Conservation (phyloP, 1,140 invertebrate species). For the Atta texana region DNA sequence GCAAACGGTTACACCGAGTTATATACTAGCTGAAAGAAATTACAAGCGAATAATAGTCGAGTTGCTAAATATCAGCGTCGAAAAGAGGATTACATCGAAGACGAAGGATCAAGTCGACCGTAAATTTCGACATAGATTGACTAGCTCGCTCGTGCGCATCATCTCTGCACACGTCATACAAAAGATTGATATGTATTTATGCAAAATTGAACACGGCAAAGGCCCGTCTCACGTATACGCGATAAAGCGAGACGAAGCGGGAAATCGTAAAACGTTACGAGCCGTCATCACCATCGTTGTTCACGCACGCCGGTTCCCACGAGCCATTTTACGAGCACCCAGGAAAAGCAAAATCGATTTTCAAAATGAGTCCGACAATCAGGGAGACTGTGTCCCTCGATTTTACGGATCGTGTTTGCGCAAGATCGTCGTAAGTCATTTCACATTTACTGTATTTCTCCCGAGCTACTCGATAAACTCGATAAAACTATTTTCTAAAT, state of each 20-base stretch:
- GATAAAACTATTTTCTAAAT: slow-evolving; percentile 12
- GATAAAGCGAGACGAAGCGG: slow-evolving; percentile 20
- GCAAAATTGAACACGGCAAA: slow-evolving; percentile 36
- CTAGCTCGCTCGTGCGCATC: slow-evolving; percentile 6
- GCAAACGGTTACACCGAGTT: slow-evolving; percentile 12
- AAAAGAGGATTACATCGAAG: slow-evolving; percentile 50
- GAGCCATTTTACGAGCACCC: slow-evolving; percentile 48
- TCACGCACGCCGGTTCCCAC: background rate
- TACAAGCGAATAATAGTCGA: slow-evolving; percentile 26
- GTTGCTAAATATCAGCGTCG: slow-evolving; percentile 23
- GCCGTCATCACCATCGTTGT: slow-evolving; percentile 11
- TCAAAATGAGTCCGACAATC: slow-evolving; percentile 23
- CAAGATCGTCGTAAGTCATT: slow-evolving; percentile 23
- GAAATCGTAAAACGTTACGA: slow-evolving; percentile 63
- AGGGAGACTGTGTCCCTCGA: slow-evolving; percentile 27
- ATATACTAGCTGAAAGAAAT: slow-evolving; percentile 29
- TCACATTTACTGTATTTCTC: slow-evolving; percentile 9
- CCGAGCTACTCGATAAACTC: background rate
- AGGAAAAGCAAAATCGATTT: slow-evolving; percentile 58
- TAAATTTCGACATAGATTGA: slow-evolving; percentile 39
- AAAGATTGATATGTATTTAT: slow-evolving; percentile 59
- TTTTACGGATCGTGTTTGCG: slow-evolving; percentile 20
- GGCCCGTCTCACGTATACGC: background rate
- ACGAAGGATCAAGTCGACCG: slow-evolving; percentile 43
- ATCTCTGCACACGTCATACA: background rate